Evolutionary conservation across 2,888 invertebrate species (phyloP).

Genomic region (Drosophila birchii): DNA sequence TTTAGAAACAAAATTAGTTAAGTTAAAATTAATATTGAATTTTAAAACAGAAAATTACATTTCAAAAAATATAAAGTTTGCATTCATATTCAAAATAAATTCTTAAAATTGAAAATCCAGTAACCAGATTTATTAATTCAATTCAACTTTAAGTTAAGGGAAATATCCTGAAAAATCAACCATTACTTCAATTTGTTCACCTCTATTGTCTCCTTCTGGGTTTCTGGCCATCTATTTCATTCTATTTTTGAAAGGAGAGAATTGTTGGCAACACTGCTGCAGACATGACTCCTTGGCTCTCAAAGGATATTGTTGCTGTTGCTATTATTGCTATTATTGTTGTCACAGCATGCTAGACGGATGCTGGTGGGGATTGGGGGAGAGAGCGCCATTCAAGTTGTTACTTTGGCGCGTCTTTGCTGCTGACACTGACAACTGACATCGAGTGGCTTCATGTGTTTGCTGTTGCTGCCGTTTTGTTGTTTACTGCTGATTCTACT

Average conservation of each 20-base stretch:
- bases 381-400: slow-evolving; percentile 58
- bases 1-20: no score
- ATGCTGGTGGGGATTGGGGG: neutral
- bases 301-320: slow-evolving; percentile 9
- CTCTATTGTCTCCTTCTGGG: neutral
- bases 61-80: no score
- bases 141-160: neutral
- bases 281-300: slow-evolving; percentile 18
- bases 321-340: slow-evolving; percentile 6
- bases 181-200: neutral
- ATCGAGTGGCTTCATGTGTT: slow-evolving; percentile 66
- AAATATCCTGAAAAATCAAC: neutral
- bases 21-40: no score
- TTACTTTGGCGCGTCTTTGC: slow-evolving; percentile 62
- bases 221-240: slow-evolving; percentile 6
- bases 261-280: slow-evolving; percentile 16
- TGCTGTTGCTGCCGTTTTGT: slow-evolving; percentile 12
- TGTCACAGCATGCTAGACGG: slow-evolving; percentile 21
- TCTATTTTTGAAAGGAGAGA: slow-evolving; percentile 10
- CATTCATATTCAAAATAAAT: no score
- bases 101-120: no score
- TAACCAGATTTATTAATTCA: no score
- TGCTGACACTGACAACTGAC: slow-evolving; percentile 70
- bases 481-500: slow-evolving; percentile 29
- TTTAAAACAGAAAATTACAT: no score